Evolutionary conservation across 2,888 invertebrate genomes (phyloP), one percentile per base, ranked within the genome.

Genomic region (Pyrrhia umbra): DNA sequence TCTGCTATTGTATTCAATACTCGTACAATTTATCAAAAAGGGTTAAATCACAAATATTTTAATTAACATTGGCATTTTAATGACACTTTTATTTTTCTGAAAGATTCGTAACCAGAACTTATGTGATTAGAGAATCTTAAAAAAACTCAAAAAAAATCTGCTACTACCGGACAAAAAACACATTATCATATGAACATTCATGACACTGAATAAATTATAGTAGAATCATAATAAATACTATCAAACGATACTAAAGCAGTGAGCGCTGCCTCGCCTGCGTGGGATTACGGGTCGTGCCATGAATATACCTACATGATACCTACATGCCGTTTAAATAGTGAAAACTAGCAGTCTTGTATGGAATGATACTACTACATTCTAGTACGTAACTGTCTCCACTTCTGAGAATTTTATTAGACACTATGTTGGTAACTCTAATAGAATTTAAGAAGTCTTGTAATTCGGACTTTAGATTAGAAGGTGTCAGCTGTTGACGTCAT

Each of bases 231-330:
- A 61, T 75, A 58, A 37, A 52, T 60, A 57, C 51, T 71, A 52
- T 57, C 15, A 54, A 55, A 57, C 23, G 40, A 42, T 9, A 52
- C 40, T 45, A 49, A 34, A 43, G 34, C 27, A 46, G 52, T 18
- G 37, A 50, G 20, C 45, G 47, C 46, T 59, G 56, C 20, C 56
- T 70, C 50, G 66, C 71, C 82, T 72, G 74, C 70, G 58, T 66
- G 63, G 66, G 71, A 81, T 68, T 74, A 79, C 68, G 66, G 75
- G 64, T 68, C 71, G 66, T 70, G 75, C 71, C 68, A 75, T 73
- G 77, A 76, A 64, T 75, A 62, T 59, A 57, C 50, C 64, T 68
- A 66, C 59, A 62, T 63, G 55, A 62, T 59, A 57, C 50, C 64
- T 68, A 66, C 59, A 62, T 63, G 55, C 60, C 71, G 55, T 65